Conservation (phyloP, 1,140 invertebrate genomes). For the Bombus consobrinus region DNA sequence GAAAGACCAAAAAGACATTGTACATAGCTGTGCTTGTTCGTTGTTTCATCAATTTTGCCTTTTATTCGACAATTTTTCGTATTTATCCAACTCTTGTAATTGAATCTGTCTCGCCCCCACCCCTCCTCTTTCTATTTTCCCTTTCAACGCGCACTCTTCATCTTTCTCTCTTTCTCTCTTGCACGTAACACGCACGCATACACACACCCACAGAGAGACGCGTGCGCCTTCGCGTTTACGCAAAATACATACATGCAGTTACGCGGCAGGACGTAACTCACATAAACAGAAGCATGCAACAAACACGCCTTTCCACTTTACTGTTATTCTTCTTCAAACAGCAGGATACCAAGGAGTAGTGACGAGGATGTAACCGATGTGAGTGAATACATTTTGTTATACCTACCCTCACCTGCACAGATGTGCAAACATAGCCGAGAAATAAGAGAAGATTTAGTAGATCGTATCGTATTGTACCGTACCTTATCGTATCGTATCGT, state of each 20-base stretch:
- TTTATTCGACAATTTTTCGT: background rate
- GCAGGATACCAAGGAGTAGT: slow-evolving; percentile 8
- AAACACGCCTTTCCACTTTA: slow-evolving; percentile 10
- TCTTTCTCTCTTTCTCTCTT: background rate
- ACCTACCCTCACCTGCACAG: slow-evolving; percentile 35
- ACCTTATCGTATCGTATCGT: background rate
- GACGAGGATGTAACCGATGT: slow-evolving; percentile 12
- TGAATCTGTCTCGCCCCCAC: slow-evolving; percentile 29
- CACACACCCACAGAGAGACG: background rate
- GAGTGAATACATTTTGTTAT: slow-evolving; percentile 17
- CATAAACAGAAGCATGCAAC: slow-evolving; percentile 38
- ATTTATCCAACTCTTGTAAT: background rate
- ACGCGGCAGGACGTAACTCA: slow-evolving; percentile 5
- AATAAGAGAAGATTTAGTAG: slow-evolving; percentile 1
- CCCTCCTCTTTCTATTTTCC: background rate
- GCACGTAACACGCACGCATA: background rate
- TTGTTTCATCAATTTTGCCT: slow-evolving; percentile 2
- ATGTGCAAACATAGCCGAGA: slow-evolving; percentile 2
- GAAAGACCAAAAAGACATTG: background rate
- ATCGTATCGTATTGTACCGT: background rate
- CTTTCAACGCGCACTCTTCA: background rate
- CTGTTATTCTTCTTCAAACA: background rate
- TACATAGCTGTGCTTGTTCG: background rate
- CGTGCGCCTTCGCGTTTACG: background rate
- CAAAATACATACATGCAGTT: slow-evolving; percentile 10